These are phyloP conservation scores for Nasonia giraulti DNA, from an alignment of 1,140 invertebrate genomes.

Conservation along the genomic window DNA sequence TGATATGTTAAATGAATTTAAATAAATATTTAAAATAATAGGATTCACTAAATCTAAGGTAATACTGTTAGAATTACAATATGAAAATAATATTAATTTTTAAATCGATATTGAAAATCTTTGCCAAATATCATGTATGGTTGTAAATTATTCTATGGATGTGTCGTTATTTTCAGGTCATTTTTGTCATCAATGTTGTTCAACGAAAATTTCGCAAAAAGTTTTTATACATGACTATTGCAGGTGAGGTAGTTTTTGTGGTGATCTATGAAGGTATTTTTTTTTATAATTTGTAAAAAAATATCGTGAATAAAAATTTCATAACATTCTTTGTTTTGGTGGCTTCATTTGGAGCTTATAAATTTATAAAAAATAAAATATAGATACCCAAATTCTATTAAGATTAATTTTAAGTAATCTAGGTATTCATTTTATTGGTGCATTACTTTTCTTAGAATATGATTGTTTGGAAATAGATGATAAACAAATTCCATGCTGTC, in stretches of 20 bases:
- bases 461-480: too few relatives aligned
- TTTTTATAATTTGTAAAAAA: background rate
- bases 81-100: too few relatives aligned
- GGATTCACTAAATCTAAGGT: too few relatives aligned
- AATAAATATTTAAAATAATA: too few relatives aligned
- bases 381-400: too few relatives aligned
- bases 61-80: too few relatives aligned
- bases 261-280: background rate
- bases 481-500: too few relatives aligned
- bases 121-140: conserved; percentile 27
- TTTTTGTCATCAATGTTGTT: conserved; percentile 18
- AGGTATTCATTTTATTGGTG: too few relatives aligned
- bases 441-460: too few relatives aligned
- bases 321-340: background rate
- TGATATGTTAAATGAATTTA: background rate
- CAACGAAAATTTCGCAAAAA: conserved; percentile 4
- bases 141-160: conserved; percentile 24
- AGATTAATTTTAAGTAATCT: too few relatives aligned
- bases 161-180: conserved; percentile 29
- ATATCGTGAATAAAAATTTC: background rate
- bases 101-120: background rate
- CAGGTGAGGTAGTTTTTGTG: conserved; percentile 16
- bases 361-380: background rate
- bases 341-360: background rate
- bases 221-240: conserved; percentile 5